A percentile compares a stretch with the other conserved stretches of the same genome.
phyloP scores from a whole-genome alignment of 2,113 vertebrate species.

The Takifugu flavidus region DNA sequence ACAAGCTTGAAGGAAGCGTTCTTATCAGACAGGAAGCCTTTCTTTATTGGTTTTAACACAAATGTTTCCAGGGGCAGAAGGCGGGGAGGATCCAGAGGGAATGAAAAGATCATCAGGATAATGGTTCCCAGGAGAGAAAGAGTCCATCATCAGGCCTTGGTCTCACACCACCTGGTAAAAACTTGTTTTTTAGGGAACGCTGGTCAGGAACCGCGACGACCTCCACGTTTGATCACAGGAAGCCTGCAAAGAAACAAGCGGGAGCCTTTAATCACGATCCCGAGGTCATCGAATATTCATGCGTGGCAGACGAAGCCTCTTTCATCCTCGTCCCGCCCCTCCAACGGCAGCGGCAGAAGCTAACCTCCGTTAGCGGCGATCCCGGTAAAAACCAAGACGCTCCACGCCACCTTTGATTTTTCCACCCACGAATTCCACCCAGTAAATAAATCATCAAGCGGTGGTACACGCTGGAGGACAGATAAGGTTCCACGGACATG shows the following conservation, averaged over 20 bases:
- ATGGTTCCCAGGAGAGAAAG: conserved; percentile 20
- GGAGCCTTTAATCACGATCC: conserved; percentile 4
- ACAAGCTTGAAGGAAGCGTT: conserved; percentile 7
- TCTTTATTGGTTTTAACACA: conserved; percentile 38
- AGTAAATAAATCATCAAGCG: conserved; percentile 58
- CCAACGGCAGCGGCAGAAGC: background rate
- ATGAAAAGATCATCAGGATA: conserved; percentile 21
- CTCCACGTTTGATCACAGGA: conserved; percentile 11
- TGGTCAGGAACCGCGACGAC: background rate
- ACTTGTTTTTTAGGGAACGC: conserved; percentile 7
- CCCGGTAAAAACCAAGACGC: background rate
- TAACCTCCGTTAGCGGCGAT: conserved; percentile 18
- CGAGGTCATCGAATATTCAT: conserved; percentile 24
- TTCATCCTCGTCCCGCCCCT: conserved; percentile 19
- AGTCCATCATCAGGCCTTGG: conserved; percentile 37
- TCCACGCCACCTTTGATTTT: background rate
- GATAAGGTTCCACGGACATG: conserved; percentile 23
- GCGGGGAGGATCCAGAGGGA: conserved; percentile 7
- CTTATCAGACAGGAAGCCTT: conserved; percentile 7
- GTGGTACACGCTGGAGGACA: conserved; percentile 23
- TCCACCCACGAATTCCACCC: background rate
- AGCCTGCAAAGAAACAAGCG: background rate
- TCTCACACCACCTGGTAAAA: conserved; percentile 23
- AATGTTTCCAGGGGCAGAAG: conserved; percentile 36
- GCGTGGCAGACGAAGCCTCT: conserved; percentile 26